Percentiles rank a stretch among this genome's conserved stretches.
Evolutionary conservation across 2,888 invertebrate species (phyloP).

Genomic region (Eutolmus rufibarbis): DNA sequence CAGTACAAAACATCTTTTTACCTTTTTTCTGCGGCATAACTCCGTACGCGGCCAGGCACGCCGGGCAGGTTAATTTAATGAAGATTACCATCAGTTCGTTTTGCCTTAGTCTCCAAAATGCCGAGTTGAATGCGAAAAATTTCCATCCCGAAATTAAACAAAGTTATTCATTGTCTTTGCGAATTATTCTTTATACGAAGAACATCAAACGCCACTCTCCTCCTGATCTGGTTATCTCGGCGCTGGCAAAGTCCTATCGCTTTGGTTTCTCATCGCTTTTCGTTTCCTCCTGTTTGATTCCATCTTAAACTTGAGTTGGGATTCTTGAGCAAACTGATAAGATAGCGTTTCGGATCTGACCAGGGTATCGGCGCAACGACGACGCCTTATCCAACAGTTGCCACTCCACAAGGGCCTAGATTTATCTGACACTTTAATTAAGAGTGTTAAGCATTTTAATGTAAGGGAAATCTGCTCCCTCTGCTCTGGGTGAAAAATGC

Average conservation of each 20-base stretch:
- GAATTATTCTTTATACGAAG: conserved; percentile 16
- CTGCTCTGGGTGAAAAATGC: conserved; percentile 4
- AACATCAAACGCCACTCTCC: conserved; percentile 25
- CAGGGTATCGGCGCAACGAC: background rate
- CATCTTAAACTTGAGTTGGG: conserved; percentile 27
- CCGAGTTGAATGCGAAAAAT: background rate
- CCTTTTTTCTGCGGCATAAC: background rate
- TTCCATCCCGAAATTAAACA: conserved; percentile 21
- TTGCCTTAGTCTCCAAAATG: background rate
- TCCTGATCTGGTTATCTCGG: background rate
- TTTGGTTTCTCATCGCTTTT: no score
- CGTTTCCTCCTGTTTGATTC: conserved; percentile 7
- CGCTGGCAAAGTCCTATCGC: background rate
- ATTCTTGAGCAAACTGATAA: conserved; percentile 3
- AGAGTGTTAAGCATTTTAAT: conserved; percentile 28
- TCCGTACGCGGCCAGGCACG: background rate
- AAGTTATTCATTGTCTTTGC: conserved; percentile 26
- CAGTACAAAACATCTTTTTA: background rate
- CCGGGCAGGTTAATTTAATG: background rate
- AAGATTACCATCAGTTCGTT: background rate
- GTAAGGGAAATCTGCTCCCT: conserved; percentile 25
- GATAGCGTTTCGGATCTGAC: conserved; percentile 19
- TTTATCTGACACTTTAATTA: conserved; percentile 38
- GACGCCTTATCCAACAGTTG: conserved; percentile 15
- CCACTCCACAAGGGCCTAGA: conserved; percentile 26